Conservation (phyloP, 2,113 vertebrate genomes). For the Empidonax alnorum region DNA sequence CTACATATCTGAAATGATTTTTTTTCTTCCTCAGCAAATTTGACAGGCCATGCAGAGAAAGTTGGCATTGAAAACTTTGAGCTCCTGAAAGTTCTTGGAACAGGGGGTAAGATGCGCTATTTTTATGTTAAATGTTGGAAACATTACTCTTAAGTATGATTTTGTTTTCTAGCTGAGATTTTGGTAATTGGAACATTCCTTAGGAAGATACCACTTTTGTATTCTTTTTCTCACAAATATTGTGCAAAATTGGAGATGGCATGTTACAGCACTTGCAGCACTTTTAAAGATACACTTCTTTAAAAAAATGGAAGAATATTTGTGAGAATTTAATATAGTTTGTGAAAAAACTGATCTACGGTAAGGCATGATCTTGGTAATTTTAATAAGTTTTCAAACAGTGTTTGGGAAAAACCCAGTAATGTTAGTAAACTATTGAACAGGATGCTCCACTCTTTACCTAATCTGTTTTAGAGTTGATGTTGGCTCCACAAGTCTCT, state of each 20-base stretch:
- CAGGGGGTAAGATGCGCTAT: conserved; percentile 86
- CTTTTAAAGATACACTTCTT: background rate
- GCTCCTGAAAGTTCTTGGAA: conserved; percentile 94
- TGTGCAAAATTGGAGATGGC: background rate
- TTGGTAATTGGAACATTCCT: background rate
- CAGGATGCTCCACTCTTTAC: background rate
- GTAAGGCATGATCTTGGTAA: background rate
- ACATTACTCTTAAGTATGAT: background rate
- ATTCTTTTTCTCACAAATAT: background rate
- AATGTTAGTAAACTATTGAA: background rate
- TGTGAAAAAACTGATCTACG: background rate
- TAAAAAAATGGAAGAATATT: background rate
- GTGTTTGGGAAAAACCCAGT: accelerated
- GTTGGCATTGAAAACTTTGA: conserved; percentile 99
- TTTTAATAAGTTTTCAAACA: background rate
- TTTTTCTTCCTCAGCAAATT: conserved; percentile 83
- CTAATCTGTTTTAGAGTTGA: background rate
- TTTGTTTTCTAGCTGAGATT: background rate
- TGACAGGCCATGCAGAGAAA: conserved; percentile 94
- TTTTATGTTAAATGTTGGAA: background rate
- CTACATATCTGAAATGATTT: background rate
- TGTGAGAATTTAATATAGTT: background rate
- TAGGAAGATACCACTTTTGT: background rate
- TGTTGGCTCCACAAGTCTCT: background rate
- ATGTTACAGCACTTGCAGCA: background rate